Evolutionary conservation across 2,888 invertebrate species (phyloP).

Genomic region (Ophion ventricosus): DNA sequence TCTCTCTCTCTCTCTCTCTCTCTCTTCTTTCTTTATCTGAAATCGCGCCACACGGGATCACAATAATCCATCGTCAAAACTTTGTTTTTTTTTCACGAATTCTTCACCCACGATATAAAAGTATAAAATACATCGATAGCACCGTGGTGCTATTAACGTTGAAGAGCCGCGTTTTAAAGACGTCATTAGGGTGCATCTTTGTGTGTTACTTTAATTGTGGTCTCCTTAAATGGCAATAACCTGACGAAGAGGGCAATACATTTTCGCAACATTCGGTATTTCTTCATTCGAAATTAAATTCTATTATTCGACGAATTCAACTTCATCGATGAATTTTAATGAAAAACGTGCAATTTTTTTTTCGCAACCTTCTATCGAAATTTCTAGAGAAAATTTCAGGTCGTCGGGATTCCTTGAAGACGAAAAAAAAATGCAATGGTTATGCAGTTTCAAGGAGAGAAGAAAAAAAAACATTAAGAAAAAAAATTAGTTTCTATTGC

Average conservation of each 20-base stretch:
- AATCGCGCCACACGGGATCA: conserved; percentile 72
- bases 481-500: neutral
- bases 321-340: neutral
- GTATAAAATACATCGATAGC: conserved; percentile 80
- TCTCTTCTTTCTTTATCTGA: too few species aligned
- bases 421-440: neutral
- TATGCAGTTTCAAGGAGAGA: too few species aligned
- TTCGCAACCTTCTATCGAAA: conserved; percentile 7
- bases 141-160: conserved; percentile 50
- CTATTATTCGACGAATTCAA: neutral
- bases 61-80: conserved; percentile 73
- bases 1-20: too few species aligned
- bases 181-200: conserved; percentile 14
- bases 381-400: neutral
- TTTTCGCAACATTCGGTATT: neutral
- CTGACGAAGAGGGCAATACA: conserved; percentile 5
- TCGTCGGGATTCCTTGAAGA: neutral
- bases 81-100: conserved; percentile 64
- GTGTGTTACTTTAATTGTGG: neutral
- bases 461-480: neutral
- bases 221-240: conserved; percentile 19
- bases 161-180: conserved; percentile 58
- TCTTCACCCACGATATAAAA: conserved; percentile 80
- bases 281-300: neutral
- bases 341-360: neutral